phyloP scores from a whole-genome alignment of 2,888 invertebrate genomes.

The Tinea pellionella region DNA sequence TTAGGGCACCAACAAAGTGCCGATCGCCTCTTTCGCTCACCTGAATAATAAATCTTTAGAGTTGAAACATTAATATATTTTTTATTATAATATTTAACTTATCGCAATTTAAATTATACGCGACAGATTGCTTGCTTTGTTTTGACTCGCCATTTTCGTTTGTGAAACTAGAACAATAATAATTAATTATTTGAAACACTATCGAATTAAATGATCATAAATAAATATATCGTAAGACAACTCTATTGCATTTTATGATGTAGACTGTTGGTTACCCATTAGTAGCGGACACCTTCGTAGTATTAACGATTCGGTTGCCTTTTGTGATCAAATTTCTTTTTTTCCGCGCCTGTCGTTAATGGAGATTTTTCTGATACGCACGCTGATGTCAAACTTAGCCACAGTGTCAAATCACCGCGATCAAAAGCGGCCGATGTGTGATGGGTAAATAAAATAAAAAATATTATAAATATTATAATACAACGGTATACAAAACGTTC shows the following conservation, averaged over 20 bases:
- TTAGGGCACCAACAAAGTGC: conserved; percentile 32
- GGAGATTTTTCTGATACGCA: conserved; percentile 54
- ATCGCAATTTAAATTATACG: too few species aligned
- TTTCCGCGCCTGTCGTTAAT: conserved; percentile 58
- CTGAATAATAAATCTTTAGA: background rate
- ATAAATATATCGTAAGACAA: background rate
- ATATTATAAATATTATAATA: background rate
- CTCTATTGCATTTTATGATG: background rate
- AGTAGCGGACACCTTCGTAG: conserved; percentile 58
- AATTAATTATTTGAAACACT: too few species aligned
- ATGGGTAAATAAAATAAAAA: background rate
- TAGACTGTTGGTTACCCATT: conserved; percentile 37
- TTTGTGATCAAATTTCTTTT: conserved; percentile 45
- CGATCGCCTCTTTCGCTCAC: conserved; percentile 9
- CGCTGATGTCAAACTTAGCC: conserved; percentile 20
- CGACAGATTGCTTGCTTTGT: too few species aligned
- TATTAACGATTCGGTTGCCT: conserved; percentile 53
- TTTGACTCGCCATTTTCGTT: too few species aligned
- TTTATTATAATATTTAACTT: too few species aligned
- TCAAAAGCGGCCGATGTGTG: conserved; percentile 41
- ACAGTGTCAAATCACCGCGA: conserved; percentile 57
- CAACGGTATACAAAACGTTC: background rate
- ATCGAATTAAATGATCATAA: too few species aligned
- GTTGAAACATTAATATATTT: background rate
- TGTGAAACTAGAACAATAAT: too few species aligned